These are phyloP conservation scores for Raja brachyura DNA, from an alignment of 2,113 vertebrate species.

Conservation along the genomic window DNA sequence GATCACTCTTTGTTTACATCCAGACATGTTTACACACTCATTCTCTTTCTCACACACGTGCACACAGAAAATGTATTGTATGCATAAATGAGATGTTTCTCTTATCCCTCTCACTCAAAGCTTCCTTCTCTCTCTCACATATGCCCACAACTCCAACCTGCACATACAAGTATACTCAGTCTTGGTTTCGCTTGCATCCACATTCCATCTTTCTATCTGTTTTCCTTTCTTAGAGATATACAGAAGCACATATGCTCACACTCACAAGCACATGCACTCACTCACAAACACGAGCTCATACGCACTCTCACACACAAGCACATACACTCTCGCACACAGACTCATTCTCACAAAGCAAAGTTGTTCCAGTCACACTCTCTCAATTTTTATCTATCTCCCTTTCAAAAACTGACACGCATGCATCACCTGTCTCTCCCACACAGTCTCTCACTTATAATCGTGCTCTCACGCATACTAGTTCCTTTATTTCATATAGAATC, in stretches of 20 bases:
- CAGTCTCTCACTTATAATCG: too few species aligned
- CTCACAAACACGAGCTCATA: constrained; percentile 14
- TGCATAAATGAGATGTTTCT: neutral
- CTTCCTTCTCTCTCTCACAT: neutral
- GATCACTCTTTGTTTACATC: neutral
- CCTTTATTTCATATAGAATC: too few species aligned
- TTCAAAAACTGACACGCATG: too few species aligned
- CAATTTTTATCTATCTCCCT: too few species aligned
- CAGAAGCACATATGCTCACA: neutral
- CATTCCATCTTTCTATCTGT: too few species aligned
- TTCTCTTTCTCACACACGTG: too few species aligned
- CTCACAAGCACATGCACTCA: constrained; percentile 32
- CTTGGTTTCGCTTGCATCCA: too few species aligned
- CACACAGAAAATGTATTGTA: neutral
- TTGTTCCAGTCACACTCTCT: too few species aligned
- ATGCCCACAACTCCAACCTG: neutral
- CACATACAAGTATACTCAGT: neutral
- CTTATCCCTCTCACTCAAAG: neutral
- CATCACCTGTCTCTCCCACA: too few species aligned
- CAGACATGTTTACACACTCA: neutral
- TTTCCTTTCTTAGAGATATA: too few species aligned
- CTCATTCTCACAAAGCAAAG: too few species aligned
- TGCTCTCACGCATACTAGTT: too few species aligned
- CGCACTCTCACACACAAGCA: constrained; percentile 32
- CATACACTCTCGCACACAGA: neutral